Conservation (phyloP, 1,140 invertebrate genomes). For the Planococcus citri region DNA sequence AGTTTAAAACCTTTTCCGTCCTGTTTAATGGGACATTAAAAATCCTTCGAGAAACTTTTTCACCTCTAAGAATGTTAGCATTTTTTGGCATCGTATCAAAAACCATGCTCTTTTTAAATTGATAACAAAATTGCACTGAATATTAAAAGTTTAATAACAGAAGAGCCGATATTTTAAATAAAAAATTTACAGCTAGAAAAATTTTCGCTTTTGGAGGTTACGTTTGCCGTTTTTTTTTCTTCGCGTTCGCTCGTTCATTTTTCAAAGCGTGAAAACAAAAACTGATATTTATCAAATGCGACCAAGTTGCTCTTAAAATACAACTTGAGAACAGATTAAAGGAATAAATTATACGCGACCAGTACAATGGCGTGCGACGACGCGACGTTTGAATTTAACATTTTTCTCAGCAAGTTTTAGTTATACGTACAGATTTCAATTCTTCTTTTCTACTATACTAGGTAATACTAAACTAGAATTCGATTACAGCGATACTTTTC, state of each 20-base stretch:
- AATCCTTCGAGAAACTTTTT: slow-evolving; percentile 16
- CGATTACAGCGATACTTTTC: neutral
- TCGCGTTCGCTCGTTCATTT: no score
- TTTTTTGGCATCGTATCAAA: slow-evolving; percentile 7
- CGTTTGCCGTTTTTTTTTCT: no score
- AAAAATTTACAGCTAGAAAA: no score
- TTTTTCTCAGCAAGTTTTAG: neutral
- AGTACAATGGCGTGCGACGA: neutral
- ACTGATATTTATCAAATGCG: neutral
- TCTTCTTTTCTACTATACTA: neutral
- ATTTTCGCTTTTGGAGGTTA: no score
- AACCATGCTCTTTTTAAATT: neutral
- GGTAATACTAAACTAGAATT: neutral
- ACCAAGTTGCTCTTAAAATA: no score
- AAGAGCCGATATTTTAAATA: neutral
- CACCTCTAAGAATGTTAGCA: slow-evolving; percentile 2
- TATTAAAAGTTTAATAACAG: slow-evolving; percentile 13
- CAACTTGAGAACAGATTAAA: neutral
- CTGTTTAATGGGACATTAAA: slow-evolving; percentile 19
- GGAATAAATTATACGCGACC: neutral
- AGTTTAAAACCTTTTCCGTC: slow-evolving; percentile 16
- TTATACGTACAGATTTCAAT: neutral
- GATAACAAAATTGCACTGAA: slow-evolving; percentile 12
- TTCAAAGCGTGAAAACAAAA: neutral
- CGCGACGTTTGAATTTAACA: neutral